Percentiles rank a stretch among this genome's conserved stretches.
Conservation (phyloP, 2,113 vertebrate species). For the human (Homo sapiens) region GRCh38 chr22:43342501-43343000, state of each 20-base stretch:
- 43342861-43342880: neutral
- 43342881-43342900: neutral
- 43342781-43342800: neutral
- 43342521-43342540: neutral
- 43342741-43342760: neutral
- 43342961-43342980: neutral
- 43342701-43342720: neutral
- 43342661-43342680: neutral
- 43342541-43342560: neutral
- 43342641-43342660: neutral
- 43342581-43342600: neutral
- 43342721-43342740: neutral
- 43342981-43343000: neutral
- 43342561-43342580: neutral
- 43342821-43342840: neutral
- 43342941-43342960: neutral
- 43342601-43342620: neutral
- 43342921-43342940: neutral
- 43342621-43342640: neutral
- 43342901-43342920: slow-evolving; percentile 40
- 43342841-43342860: neutral
- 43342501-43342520: rapidly evolving
- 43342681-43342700: neutral
- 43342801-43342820: neutral
- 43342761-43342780: no score